Evolutionary conservation across 2,113 vertebrate genomes (phyloP), one percentile per base, ranked within the genome.

Genomic region (Pterocles orientalis): DNA sequence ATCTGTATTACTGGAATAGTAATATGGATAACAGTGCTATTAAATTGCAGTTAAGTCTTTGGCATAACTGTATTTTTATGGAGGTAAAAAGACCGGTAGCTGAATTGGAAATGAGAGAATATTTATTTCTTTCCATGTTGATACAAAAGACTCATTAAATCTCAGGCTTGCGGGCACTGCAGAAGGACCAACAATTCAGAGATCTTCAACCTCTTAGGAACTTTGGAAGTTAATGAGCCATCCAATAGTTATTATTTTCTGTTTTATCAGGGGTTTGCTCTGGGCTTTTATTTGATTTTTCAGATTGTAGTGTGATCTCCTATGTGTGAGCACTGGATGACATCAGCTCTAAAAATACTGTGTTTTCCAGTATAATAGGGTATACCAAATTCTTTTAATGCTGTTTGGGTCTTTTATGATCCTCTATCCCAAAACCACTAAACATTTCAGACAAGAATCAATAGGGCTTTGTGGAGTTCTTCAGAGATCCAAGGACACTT

Each of bases 231-330:
- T 94, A 97, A 96, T 97, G 92, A 97, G 36, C 82, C 90, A 91
- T 95, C 61, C n/a, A 15, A 60, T 20, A 83, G 86, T 95, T 95
- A 93, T 73, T 80, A 95, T 75, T 60, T 92, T 48, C 33, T 94
- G 34, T 92, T 97, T 90, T 90, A 92, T 75, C 72, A 33, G 65
- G 9, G 36, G 36, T 65, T 80, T 83, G 61, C 85, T 82, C 69
- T 79, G 73, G 79, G 91, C 82, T 96, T 96, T 95, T 89, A 82
- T 93, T 94, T 91, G 86, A 85, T 93, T 96, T 96, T 92, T 95
- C 54, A 69, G 45, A 92, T 61, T 86, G 58, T 64, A 88, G 53
- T 78, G 60, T 90, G 78, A 82, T 92, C 58, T 91, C 26, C n/a
- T 82, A 1, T 76, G 21, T 24, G 14, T 43, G 36, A 87, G 29